phyloP scores from a whole-genome alignment of 2,113 vertebrate species.

The Sylvia atricapilla region DNA sequence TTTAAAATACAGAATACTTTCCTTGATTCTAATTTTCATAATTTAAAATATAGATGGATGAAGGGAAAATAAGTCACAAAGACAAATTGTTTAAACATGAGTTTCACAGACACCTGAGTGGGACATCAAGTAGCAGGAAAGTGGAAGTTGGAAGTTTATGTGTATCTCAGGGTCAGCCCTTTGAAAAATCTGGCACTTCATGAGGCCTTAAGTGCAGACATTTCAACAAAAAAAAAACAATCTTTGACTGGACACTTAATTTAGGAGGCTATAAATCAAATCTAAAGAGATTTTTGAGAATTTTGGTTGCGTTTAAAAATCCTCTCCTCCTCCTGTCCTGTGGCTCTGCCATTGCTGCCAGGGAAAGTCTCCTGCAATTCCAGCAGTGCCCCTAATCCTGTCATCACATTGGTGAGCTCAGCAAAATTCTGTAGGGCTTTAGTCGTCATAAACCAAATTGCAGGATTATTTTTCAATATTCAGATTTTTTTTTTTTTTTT shows the following conservation, averaged over 20 bases:
- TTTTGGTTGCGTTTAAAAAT: neutral
- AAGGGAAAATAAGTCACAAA: neutral
- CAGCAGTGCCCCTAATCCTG: neutral
- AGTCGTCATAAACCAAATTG: neutral
- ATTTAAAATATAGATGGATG: neutral
- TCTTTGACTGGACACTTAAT: neutral
- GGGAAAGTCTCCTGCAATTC: neutral
- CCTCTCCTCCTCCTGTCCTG: neutral
- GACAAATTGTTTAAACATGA: neutral
- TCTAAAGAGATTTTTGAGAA: neutral
- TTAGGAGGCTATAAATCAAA: neutral
- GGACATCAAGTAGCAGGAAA: neutral
- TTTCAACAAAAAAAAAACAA: neutral
- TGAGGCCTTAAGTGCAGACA: neutral
- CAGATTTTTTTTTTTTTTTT: neutral
- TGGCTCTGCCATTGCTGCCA: neutral
- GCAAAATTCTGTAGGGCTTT: neutral
- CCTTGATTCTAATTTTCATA: neutral
- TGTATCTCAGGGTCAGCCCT: neutral
- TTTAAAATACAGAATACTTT: neutral
- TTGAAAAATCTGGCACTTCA: neutral
- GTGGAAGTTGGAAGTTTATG: neutral
- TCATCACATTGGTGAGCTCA: neutral
- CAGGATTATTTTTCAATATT: neutral
- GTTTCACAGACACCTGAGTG: neutral